Conservation (phyloP, 64 coral and sea anemone species). For the Pocillopora damicornis region DNA sequence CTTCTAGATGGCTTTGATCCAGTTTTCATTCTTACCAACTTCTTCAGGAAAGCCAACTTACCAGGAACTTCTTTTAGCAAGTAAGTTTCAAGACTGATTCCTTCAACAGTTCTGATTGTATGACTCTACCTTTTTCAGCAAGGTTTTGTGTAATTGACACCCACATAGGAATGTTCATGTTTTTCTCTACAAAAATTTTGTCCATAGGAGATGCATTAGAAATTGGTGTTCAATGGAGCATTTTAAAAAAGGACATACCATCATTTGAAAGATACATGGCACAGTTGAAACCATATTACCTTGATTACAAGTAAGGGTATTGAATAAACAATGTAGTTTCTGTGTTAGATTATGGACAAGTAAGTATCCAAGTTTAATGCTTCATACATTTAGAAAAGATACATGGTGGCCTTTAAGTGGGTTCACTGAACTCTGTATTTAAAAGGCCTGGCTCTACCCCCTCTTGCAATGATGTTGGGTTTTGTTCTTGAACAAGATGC, state of each 20-base stretch:
- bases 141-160: too few species aligned
- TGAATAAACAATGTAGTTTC: neutral
- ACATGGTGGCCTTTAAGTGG: too few species aligned
- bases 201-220: conserved; percentile 90
- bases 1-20: conserved; percentile 79
- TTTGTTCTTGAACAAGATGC: too few species aligned
- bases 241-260: conserved; percentile 89
- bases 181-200: neutral
- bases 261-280: conserved; percentile 99
- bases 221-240: conserved; percentile 99
- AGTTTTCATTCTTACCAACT: conserved; percentile 90
- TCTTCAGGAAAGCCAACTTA: conserved; percentile 68
- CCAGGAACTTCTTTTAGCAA: conserved; percentile 77
- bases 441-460: too few species aligned
- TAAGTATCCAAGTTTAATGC: too few species aligned
- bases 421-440: too few species aligned
- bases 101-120: neutral
- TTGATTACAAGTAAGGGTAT: conserved; percentile 81
- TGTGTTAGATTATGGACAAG: too few species aligned
- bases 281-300: conserved; percentile 92
- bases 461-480: too few species aligned
- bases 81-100: conserved; percentile 52
- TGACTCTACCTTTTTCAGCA: too few species aligned
- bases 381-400: too few species aligned
- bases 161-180: neutral